A percentile compares a stretch with the other conserved stretches of the same genome.
phyloP scores from a whole-genome alignment of 2,888 invertebrate genomes.

The Drosophila pseudotakahashii region DNA sequence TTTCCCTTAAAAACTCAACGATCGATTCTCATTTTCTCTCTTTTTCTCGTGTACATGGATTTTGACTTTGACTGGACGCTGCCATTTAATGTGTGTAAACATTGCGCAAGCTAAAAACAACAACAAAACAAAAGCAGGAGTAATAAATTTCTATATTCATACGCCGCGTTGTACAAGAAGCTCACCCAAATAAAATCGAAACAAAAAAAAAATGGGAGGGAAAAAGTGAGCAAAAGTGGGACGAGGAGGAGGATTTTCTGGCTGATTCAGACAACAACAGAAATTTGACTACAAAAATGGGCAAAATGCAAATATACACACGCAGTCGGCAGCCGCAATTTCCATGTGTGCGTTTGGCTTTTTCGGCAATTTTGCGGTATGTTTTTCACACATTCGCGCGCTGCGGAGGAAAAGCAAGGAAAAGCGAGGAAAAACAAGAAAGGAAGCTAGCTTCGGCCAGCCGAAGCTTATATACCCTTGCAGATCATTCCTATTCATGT shows the following conservation, averaged over 20 bases:
- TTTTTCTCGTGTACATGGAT: conserved; percentile 59
- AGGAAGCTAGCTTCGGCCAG: too few species aligned
- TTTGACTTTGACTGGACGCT: conserved; percentile 72
- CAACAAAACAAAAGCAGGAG: conserved; percentile 27
- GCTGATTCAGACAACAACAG: conserved; percentile 71
- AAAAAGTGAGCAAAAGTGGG: conserved; percentile 1
- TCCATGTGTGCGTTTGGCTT: conserved; percentile 57
- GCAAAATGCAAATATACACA: conserved; percentile 70
- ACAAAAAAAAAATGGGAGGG: conserved; percentile 9
- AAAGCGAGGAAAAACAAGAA: conserved; percentile 55
- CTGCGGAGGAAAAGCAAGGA: conserved; percentile 58
- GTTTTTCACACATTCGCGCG: conserved; percentile 76
- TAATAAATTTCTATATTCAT: conserved; percentile 61
- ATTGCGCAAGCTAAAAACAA: conserved; percentile 72
- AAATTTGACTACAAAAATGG: conserved; percentile 78
- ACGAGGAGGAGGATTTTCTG: background rate
- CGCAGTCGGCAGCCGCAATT: conserved; percentile 34
- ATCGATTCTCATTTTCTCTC: conserved; percentile 19
- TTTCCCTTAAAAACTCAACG: conserved; percentile 1
- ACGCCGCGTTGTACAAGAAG: conserved; percentile 69
- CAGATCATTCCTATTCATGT: too few species aligned
- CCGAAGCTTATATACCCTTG: too few species aligned
- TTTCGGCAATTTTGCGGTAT: conserved; percentile 75
- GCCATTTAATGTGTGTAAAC: conserved; percentile 67
- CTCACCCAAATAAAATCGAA: conserved; percentile 21